These are phyloP conservation scores for Pelvicachromis taeniatus DNA, from an alignment of 2,113 vertebrate species.

Conservation along the genomic window DNA sequence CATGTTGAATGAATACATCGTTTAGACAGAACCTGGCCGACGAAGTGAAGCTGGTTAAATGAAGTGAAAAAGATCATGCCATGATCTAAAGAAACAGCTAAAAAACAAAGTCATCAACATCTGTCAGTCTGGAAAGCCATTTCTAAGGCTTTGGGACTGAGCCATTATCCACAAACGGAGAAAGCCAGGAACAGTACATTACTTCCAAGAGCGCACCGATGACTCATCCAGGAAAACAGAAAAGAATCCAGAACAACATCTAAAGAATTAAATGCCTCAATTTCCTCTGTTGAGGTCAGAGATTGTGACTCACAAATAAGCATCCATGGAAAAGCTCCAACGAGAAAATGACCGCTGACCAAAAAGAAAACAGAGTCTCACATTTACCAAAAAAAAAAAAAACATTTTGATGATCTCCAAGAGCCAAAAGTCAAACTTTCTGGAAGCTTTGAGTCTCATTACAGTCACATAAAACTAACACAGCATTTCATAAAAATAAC, in stretches of 20 bases:
- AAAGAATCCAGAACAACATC: not conserved
- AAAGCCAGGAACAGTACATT: not conserved
- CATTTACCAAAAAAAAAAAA: not conserved
- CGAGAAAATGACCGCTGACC: not conserved
- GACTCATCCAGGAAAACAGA: not conserved
- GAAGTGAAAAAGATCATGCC: not conserved
- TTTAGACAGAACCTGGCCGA: not conserved
- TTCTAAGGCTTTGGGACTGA: not conserved
- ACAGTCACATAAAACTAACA: not conserved
- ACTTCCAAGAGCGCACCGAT: not conserved
- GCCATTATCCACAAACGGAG: not conserved
- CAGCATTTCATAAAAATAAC: not conserved
- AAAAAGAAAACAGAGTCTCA: not conserved
- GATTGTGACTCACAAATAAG: not conserved
- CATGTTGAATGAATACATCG: not conserved
- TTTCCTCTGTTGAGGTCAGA: not conserved
- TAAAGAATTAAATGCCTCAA: not conserved
- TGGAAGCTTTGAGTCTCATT: not conserved
- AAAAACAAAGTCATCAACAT: not conserved
- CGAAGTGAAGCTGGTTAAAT: not conserved
- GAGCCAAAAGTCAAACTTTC: not conserved
- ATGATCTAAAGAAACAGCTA: not conserved
- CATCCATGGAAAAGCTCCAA: not conserved
- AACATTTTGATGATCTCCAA: not conserved
- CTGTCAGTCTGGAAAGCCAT: not conserved